phyloP scores from a whole-genome alignment of 2,888 invertebrate genomes.

The Tuberolachnus salignus region DNA sequence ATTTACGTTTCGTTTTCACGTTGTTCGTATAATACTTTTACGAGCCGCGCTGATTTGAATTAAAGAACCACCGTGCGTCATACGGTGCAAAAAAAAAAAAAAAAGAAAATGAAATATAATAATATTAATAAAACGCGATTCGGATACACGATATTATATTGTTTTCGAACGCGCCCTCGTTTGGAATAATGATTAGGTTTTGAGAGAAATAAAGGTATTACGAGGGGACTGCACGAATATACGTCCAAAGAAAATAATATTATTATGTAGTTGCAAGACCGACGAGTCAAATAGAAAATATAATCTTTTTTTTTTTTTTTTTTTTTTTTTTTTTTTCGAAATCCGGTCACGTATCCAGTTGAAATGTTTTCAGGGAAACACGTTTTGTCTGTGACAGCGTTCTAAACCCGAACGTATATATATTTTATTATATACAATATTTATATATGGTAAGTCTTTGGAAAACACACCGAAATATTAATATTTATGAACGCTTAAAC shows the following conservation, averaged over 20 bases:
- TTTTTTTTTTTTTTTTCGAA: no score
- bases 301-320: no score
- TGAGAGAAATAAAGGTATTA: constrained; percentile 18
- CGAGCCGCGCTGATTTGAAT: no score
- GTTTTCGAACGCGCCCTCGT: background rate
- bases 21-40: no score
- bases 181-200: constrained; percentile 9
- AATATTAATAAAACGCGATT: no score
- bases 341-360: constrained; percentile 39
- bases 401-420: background rate
- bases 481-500: constrained; percentile 33
- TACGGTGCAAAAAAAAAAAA: no score
- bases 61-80: no score
- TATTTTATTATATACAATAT: no score
- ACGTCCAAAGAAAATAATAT: constrained; percentile 28
- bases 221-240: background rate
- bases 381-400: constrained; percentile 51
- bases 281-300: constrained; percentile 18
- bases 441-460: constrained; percentile 13
- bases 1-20: no score
- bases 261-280: background rate
- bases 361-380: constrained; percentile 30
- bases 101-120: no score
- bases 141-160: no score
- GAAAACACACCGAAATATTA: constrained; percentile 18